Evolutionary conservation across 2,113 vertebrate genomes (phyloP).

Genomic region (Prunella himalayana): DNA sequence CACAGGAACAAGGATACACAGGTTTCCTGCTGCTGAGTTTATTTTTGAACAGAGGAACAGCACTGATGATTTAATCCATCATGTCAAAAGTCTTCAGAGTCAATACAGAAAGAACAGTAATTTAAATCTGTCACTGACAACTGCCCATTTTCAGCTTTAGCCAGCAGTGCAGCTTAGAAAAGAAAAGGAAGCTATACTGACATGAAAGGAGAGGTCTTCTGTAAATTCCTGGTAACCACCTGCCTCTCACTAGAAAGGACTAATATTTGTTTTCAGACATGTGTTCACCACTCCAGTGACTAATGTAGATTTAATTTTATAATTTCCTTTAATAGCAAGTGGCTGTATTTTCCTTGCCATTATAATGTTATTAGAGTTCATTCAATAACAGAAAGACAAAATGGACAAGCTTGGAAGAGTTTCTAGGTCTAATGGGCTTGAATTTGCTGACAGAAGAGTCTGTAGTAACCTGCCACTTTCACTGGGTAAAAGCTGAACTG

Average conservation of each 20-base stretch:
- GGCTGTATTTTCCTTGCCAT: neutral
- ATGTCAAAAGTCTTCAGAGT: conserved; percentile 24
- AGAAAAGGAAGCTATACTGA: neutral
- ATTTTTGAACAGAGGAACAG: neutral
- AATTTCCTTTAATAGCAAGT: neutral
- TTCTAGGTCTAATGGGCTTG: neutral
- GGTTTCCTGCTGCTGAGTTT: neutral
- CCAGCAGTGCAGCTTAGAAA: conserved; percentile 17
- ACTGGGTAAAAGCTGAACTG: neutral
- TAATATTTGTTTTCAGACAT: conserved; percentile 3
- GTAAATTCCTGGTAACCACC: neutral
- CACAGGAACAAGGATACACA: neutral
- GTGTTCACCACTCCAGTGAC: neutral
- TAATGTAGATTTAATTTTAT: conserved; percentile 14
- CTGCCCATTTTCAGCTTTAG: conserved; percentile 52
- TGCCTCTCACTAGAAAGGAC: conserved; percentile 9
- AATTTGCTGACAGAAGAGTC: neutral
- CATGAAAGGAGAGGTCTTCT: conserved; percentile 1
- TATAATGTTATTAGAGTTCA: neutral
- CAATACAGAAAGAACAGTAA: conserved; percentile 33
- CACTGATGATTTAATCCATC: conserved; percentile 21
- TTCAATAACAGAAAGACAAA: neutral
- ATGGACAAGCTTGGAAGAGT: neutral
- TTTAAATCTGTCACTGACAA: conserved; percentile 17
- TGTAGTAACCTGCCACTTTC: neutral